phyloP scores from a whole-genome alignment of 2,113 vertebrate genomes.

The Actenoides hombroni region DNA sequence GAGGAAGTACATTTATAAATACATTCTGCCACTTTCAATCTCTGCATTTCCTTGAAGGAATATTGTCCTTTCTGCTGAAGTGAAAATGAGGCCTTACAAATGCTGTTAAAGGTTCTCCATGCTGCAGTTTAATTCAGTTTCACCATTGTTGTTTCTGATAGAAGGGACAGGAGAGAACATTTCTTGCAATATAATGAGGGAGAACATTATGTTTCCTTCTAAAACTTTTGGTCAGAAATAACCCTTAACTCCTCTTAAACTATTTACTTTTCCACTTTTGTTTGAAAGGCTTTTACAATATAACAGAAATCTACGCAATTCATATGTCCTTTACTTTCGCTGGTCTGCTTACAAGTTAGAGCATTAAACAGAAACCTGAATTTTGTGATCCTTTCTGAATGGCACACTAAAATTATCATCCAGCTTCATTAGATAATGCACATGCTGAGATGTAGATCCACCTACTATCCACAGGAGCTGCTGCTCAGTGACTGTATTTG shows the following conservation, averaged over 20 bases:
- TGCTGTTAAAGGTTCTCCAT: neutral
- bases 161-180: neutral
- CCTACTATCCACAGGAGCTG: neutral
- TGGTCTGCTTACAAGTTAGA: neutral
- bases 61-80: neutral
- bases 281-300: neutral
- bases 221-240: neutral
- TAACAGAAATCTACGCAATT: neutral
- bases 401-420: neutral
- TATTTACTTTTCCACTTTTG: neutral
- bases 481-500: neutral
- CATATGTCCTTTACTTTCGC: neutral
- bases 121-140: neutral
- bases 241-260: neutral
- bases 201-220: neutral
- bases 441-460: conserved; percentile 3
- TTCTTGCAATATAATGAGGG: neutral
- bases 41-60: neutral
- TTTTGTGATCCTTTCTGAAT: neutral
- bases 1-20: neutral
- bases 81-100: neutral
- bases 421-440: neutral
- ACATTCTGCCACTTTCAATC: neutral
- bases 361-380: neutral
- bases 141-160: neutral